Evolutionary conservation across 2,888 invertebrate genomes (phyloP).

Genomic region (Noctua pronuba): DNA sequence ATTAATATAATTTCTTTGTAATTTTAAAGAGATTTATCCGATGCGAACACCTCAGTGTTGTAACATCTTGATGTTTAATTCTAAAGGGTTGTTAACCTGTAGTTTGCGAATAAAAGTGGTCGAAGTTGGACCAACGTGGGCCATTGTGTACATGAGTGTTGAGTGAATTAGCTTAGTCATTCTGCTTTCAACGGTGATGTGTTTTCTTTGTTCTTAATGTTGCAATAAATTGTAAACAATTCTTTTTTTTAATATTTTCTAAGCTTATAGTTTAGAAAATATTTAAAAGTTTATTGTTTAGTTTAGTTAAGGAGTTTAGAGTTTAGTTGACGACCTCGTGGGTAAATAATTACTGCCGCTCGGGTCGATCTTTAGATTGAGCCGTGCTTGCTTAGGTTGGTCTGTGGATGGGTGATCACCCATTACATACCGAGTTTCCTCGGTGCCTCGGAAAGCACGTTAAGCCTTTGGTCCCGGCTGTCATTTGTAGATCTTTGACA

Average conservation of each 20-base stretch:
- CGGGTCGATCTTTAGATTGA: no score
- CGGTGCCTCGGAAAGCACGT: no score
- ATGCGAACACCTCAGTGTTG: background rate
- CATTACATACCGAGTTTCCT: no score
- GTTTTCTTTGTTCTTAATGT: constrained; percentile 9
- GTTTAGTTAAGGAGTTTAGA: no score
- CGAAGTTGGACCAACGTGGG: constrained; percentile 7
- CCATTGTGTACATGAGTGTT: constrained; percentile 8
- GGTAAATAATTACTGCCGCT: no score
- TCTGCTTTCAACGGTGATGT: background rate
- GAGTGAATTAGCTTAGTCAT: background rate
- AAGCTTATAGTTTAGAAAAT: no score
- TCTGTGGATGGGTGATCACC: no score
- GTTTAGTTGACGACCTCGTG: no score
- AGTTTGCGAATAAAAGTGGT: constrained; percentile 1
- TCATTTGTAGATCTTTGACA: no score
- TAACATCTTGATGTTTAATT: constrained; percentile 12
- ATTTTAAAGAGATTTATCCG: background rate
- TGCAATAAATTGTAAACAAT: background rate
- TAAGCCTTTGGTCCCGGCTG: no score
- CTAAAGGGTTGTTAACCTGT: constrained; percentile 47
- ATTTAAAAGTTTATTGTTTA: background rate
- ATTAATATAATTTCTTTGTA: background rate
- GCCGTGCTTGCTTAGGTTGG: no score
- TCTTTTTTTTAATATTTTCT: no score